Conservation (phyloP, 1,140 invertebrate species). For the Leguminivora glycinivorella region DNA sequence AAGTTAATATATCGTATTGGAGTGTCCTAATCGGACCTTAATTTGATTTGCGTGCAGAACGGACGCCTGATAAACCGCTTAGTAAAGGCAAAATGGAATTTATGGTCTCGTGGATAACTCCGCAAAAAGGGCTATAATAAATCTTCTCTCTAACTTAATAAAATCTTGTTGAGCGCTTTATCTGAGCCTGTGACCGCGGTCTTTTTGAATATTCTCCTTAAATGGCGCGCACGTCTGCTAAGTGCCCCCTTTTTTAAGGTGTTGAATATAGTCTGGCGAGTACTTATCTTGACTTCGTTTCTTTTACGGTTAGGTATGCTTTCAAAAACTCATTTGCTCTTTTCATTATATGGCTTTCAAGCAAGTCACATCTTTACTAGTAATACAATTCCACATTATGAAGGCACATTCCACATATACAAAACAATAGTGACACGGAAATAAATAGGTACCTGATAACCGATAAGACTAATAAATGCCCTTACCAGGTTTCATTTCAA, state of each 20-base stretch:
- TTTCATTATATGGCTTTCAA: too few relatives aligned
- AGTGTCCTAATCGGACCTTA: conserved; percentile 51
- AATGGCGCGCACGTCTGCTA: neutral
- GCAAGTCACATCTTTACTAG: too few relatives aligned
- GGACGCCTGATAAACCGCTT: conserved; percentile 58
- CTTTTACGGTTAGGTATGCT: too few relatives aligned
- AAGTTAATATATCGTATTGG: conserved; percentile 41
- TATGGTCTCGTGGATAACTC: conserved; percentile 57
- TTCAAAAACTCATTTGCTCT: too few relatives aligned
- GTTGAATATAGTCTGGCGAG: neutral
- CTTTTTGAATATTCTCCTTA: conserved; percentile 40
- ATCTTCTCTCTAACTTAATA: conserved; percentile 62
- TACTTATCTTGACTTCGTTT: neutral
- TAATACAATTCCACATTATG: too few relatives aligned
- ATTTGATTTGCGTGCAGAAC: conserved; percentile 62
- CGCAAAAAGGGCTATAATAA: conserved; percentile 60
- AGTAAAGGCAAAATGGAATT: conserved; percentile 58
- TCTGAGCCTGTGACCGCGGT: conserved; percentile 43
- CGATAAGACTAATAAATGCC: too few relatives aligned
- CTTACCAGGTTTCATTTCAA: too few relatives aligned
- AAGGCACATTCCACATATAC: too few relatives aligned
- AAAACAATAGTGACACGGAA: too few relatives aligned
- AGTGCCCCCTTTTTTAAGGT: neutral
- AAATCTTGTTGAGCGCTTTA: conserved; percentile 61
- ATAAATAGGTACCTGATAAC: too few relatives aligned